These are phyloP conservation scores for Hololepta plana DNA, from an alignment of 2,888 invertebrate species.

Conservation along the genomic window DNA sequence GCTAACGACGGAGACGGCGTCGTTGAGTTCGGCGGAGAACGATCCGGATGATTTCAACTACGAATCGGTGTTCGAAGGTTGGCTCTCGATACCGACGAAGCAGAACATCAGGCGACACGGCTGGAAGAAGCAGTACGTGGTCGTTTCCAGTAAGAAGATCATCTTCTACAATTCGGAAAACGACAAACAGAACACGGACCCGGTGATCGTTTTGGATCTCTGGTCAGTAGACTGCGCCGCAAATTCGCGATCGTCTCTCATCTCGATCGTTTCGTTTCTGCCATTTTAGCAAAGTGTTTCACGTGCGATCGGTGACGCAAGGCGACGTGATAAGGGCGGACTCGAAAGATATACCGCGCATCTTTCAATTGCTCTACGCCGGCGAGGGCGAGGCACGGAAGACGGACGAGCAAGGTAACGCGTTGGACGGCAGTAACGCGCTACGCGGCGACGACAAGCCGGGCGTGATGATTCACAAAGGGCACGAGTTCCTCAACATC, in stretches of 20 bases:
- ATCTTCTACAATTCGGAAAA: slow-evolving; percentile 92
- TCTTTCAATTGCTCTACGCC: slow-evolving; percentile 92
- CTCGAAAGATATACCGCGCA: slow-evolving; percentile 97
- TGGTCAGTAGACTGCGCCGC: slow-evolving; percentile 40
- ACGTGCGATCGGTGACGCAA: slow-evolving; percentile 95
- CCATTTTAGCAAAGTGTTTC: slow-evolving; percentile 81
- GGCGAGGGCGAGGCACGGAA: slow-evolving; percentile 87
- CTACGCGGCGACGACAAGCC: slow-evolving; percentile 33
- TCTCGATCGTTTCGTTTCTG: slow-evolving; percentile 2
- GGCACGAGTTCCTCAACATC: slow-evolving; percentile 92
- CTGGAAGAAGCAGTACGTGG: slow-evolving; percentile 94
- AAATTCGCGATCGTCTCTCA: slow-evolving; percentile 1
- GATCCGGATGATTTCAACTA: slow-evolving; percentile 54
- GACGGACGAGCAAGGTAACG: slow-evolving; percentile 41
- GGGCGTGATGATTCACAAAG: slow-evolving; percentile 61
- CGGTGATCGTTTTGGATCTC: slow-evolving; percentile 86
- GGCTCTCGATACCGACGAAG: slow-evolving; percentile 88
- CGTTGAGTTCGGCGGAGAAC: slow-evolving; percentile 77
- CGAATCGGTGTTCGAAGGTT: slow-evolving; percentile 79
- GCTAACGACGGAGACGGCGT: slow-evolving; percentile 72
- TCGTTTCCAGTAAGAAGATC: slow-evolving; percentile 91
- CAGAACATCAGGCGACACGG: slow-evolving; percentile 90
- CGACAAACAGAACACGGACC: slow-evolving; percentile 88
- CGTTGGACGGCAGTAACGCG: slow-evolving; percentile 32
- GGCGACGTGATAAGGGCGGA: slow-evolving; percentile 98